phyloP scores from a whole-genome alignment of 2,797 vertebrate genomes.

The Neosalanx taihuensis region DNA sequence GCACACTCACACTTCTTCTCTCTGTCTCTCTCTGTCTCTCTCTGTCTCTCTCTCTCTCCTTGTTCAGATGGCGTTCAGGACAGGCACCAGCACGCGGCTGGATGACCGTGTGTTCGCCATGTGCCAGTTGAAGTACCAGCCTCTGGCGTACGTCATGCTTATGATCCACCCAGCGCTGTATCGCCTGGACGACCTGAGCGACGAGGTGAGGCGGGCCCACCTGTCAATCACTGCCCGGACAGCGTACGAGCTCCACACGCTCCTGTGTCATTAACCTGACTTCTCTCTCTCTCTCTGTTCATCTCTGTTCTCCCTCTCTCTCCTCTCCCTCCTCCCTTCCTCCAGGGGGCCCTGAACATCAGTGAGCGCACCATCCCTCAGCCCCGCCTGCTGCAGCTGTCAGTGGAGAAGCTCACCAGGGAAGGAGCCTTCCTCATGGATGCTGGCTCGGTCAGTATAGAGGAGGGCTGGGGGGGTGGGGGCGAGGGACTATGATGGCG shows the following conservation, averaged over 20 bases:
- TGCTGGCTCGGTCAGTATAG: conserved; percentile 80
- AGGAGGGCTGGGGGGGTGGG: conserved; percentile 30
- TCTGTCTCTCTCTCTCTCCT: no score
- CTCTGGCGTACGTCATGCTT: conserved; percentile 86
- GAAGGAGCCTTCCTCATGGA: conserved; percentile 96
- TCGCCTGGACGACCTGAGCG: conserved; percentile 84
- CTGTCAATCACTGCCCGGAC: neutral
- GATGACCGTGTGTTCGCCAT: conserved; percentile 92
- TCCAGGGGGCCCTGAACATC: conserved; percentile 87
- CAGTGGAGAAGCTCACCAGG: conserved; percentile 89
- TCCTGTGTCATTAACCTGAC: neutral
- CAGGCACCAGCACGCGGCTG: conserved; percentile 83
- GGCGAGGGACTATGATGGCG: neutral
- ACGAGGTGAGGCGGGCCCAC: conserved; percentile 76
- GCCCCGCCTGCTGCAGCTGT: conserved; percentile 86
- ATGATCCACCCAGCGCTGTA: conserved; percentile 93
- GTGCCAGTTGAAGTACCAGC: conserved; percentile 95
- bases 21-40: no score
- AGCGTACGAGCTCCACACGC: no score
- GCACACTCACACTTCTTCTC: no score
- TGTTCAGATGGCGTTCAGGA: conserved; percentile 88
- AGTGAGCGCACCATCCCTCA: conserved; percentile 89
- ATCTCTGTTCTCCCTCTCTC: conserved; percentile 2
- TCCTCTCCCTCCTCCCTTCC: neutral
- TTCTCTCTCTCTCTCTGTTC: neutral